phyloP scores from a whole-genome alignment of 2,113 vertebrate genomes.

The Lynx canadensis region DNA sequence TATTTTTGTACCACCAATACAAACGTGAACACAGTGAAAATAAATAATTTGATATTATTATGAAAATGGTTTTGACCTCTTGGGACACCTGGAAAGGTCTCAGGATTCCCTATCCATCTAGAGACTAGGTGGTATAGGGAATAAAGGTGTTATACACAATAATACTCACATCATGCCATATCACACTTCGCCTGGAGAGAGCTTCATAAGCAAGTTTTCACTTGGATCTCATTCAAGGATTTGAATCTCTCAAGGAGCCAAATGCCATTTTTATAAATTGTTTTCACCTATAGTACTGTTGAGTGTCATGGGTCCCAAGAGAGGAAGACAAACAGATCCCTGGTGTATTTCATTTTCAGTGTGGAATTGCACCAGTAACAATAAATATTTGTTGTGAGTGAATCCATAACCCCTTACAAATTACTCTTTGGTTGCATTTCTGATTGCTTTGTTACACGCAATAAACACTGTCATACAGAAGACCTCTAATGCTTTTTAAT shows the following conservation, averaged over 20 bases:
- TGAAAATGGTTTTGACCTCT: not conserved
- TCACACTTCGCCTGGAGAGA: not conserved
- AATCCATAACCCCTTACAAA: constrained; percentile 65
- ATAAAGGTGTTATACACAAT: not conserved
- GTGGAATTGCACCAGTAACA: constrained; percentile 40
- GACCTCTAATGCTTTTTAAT: constrained; percentile 65
- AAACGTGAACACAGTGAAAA: not conserved
- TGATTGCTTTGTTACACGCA: constrained; percentile 52
- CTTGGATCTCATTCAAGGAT: constrained; percentile 16
- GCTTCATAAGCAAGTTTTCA: not conserved
- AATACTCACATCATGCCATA: not conserved
- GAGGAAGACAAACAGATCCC: constrained; percentile 27
- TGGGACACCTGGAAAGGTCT: not conserved
- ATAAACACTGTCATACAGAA: constrained; percentile 60
- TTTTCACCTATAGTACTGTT: constrained; percentile 30
- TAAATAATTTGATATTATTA: not conserved
- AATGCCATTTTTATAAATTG: constrained; percentile 51
- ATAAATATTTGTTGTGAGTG: constrained; percentile 63
- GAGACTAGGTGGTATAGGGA: not conserved
- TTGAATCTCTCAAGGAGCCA: not conserved
- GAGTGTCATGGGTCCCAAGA: not conserved
- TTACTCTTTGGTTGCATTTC: constrained; percentile 59
- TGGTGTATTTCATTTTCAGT: constrained; percentile 52
- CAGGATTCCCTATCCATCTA: not conserved
- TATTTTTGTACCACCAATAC: not conserved